A percentile compares a stretch with the other conserved stretches of the same genome.
These are phyloP conservation scores for Drosophila subobscura DNA, from an alignment of 1,140 invertebrate genomes.

Conservation along the genomic window DNA sequence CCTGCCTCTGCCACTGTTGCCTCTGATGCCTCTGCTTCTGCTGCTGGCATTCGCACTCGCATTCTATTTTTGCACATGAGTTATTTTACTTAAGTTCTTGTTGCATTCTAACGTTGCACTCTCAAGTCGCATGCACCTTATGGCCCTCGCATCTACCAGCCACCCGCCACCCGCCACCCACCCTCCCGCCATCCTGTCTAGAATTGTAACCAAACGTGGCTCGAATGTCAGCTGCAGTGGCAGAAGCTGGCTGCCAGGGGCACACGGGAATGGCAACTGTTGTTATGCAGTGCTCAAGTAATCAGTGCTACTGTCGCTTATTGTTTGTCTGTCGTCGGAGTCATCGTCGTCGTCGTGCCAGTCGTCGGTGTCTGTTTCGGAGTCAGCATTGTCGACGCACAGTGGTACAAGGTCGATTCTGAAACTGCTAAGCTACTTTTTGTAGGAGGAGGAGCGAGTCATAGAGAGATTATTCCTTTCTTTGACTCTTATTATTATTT, in stretches of 20 bases:
- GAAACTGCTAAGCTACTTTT: background rate
- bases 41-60: conserved; percentile 34
- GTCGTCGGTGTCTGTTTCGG: conserved; percentile 53
- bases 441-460: too few species aligned
- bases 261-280: conserved; percentile 29
- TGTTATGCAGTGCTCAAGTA: conserved; percentile 68
- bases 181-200: conserved; percentile 42
- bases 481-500: background rate
- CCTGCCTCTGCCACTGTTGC: conserved; percentile 6
- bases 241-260: conserved; percentile 22
- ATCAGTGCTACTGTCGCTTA: conserved; percentile 78
- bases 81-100: conserved; percentile 79
- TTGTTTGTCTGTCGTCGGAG: conserved; percentile 70
- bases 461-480: too few species aligned
- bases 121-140: conserved; percentile 76
- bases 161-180: background rate
- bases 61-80: conserved; percentile 75
- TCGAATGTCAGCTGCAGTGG: conserved; percentile 68
- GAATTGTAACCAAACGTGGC: conserved; percentile 74
- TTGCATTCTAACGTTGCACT: conserved; percentile 71
- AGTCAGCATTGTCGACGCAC: conserved; percentile 25
- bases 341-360: conserved; percentile 31
- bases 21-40: conserved; percentile 7
- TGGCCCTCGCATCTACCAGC: conserved; percentile 11
- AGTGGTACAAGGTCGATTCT: conserved; percentile 3